Base-by-base conservation (phyloP, 2,888 invertebrate genomes). In the Sinodicranocentrus sp. region DNA sequence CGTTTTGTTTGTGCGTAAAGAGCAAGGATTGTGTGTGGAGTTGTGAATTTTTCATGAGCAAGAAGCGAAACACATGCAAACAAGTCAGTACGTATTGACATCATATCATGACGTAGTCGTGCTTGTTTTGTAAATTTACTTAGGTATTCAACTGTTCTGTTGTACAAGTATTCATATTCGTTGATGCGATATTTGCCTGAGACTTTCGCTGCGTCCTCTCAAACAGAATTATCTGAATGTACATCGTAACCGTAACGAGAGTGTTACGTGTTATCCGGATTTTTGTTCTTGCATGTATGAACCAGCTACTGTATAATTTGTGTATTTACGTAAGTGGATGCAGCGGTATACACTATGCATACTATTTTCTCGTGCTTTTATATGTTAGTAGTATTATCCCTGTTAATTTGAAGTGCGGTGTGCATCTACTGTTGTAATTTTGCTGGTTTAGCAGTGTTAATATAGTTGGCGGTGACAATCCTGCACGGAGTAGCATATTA, bases 1-100 rank as follows among this genome's bases (percentile, higher is more conserved):
- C 75, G 75, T 75, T 82, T 75, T 82, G 82, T 82, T 73, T 73
- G 57, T 73, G 80, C 80, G 73, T 73, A 73, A 65, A 72, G 52
- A 61, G 28, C 57, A 67, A 33, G 70, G 43, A 19, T 54, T 23
- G n/a, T 57, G 78, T 61, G 57, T 54, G 23, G 61, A 59, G 28
- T 57, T 63, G 79, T 65, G 72, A 67, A 72, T 80, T 67, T 73
- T 70, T n/a, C 54, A 52, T 70, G 52, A 67, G 43, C 3, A 63
- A 57, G 52, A 57, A 15, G 57, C 23, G 8, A 57, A 23, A 6
- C 19, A 19, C 23, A 10, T 23, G 57, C 57, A 57, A 57, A 57
- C 48, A 48, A 48, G 15, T n/a, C n/a, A 10, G 48, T 48, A n/a
- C n/a, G 21, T 21, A 57, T 23, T 57, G 21, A n/a, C n/a, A n/a